A percentile compares a stretch with the other conserved stretches of the same genome.
These are phyloP conservation scores for Aphidius ervi DNA, from an alignment of 1,140 invertebrate species.

Conservation along the genomic window DNA sequence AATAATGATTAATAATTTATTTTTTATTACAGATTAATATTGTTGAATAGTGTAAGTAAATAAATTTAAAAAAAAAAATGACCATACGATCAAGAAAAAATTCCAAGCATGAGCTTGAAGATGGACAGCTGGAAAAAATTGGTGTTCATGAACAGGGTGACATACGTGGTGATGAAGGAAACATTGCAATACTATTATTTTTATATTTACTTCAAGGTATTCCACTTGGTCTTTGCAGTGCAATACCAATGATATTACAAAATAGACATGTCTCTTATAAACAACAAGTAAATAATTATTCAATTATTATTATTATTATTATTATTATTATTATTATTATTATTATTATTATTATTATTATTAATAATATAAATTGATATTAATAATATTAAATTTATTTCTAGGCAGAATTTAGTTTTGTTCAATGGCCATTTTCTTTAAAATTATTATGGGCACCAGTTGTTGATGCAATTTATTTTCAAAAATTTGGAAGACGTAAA, in stretches of 20 bases:
- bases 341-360: constrained; percentile 13
- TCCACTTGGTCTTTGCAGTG: constrained; percentile 86
- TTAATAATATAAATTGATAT: no score
- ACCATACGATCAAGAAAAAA: constrained; percentile 21
- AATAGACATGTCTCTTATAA: constrained; percentile 86
- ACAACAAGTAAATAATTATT: constrained; percentile 59
- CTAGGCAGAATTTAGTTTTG: constrained; percentile 98
- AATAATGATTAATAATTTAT: not conserved
- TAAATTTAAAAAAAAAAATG: constrained; percentile 18
- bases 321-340: constrained; percentile 9
- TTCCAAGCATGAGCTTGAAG: constrained; percentile 23
- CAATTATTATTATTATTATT: constrained; percentile 15
- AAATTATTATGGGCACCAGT: constrained; percentile 98
- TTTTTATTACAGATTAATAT: not conserved
- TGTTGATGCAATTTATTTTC: constrained; percentile 87
- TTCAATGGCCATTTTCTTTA: constrained; percentile 95
- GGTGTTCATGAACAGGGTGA: constrained; percentile 49
- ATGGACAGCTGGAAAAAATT: constrained; percentile 20
- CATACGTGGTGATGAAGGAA: constrained; percentile 67
- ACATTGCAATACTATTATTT: constrained; percentile 83
- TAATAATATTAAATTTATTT: constrained; percentile 34
- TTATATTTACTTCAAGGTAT: constrained; percentile 95
- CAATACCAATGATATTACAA: constrained; percentile 93
- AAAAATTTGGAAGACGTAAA: constrained; percentile 86
- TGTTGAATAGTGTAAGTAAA: no score